Evolutionary conservation across 2,797 vertebrate species (phyloP).

Genomic region (Poecilia velifera): DNA sequence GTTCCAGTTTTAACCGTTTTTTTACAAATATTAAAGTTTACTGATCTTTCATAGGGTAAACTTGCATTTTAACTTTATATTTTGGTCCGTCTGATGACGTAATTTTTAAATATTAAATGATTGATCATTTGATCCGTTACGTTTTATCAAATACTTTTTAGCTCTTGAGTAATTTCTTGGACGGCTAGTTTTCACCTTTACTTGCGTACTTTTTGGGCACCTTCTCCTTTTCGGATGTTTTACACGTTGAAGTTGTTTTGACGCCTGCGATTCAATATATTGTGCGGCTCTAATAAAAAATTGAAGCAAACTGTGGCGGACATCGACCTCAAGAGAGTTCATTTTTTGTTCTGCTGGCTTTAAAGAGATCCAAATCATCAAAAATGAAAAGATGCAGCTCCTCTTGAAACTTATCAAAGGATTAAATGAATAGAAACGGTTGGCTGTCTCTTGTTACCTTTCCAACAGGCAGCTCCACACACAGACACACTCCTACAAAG

Average conservation of each 20-base stretch:
- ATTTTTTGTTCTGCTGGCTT: conserved; percentile 3
- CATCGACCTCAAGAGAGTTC: not conserved
- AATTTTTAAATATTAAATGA: too few relatives aligned
- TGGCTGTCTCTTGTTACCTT: not conserved
- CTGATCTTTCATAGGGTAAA: too few relatives aligned
- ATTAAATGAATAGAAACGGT: conserved; percentile 17
- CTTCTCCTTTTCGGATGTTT: too few relatives aligned
- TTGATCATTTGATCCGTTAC: too few relatives aligned
- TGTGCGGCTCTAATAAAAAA: not conserved
- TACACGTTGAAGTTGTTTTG: not conserved
- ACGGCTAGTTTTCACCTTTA: too few relatives aligned
- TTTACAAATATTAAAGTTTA: too few relatives aligned
- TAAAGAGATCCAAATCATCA: conserved; percentile 17
- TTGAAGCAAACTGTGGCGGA: not conserved
- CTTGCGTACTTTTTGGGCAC: too few relatives aligned
- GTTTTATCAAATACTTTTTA: too few relatives aligned
- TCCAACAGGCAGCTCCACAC: not conserved
- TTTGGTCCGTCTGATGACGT: too few relatives aligned
- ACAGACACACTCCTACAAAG: conserved; percentile 12
- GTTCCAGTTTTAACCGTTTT: too few relatives aligned
- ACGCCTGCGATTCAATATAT: not conserved
- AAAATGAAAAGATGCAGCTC: conserved; percentile 17
- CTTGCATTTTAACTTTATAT: too few relatives aligned
- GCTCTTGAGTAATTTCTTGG: too few relatives aligned
- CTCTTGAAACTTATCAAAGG: conserved; percentile 8